Evolutionary conservation across 1,140 invertebrate genomes (phyloP).

Genomic region (Neodiprion lecontei): DNA sequence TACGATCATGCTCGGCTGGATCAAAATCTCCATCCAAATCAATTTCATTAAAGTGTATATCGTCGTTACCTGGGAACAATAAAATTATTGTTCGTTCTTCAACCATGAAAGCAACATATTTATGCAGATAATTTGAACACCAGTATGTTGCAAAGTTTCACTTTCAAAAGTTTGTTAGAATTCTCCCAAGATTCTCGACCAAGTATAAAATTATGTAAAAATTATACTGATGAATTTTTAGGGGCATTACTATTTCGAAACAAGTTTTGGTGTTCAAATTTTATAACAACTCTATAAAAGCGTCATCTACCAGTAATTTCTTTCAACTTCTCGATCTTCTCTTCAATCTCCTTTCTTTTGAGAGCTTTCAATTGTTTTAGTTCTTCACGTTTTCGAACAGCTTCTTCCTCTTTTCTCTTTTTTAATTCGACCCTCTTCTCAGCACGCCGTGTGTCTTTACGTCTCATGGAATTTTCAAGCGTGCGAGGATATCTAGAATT

Average conservation of each 20-base stretch:
- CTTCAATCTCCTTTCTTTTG: slow-evolving; percentile 89
- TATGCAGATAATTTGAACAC: slow-evolving; percentile 14
- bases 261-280: not conserved
- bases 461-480: slow-evolving; percentile 82
- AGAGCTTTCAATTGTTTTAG: slow-evolving; percentile 85
- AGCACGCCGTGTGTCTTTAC: slow-evolving; percentile 80
- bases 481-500: slow-evolving; percentile 80
- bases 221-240: not conserved
- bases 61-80: slow-evolving; percentile 63
- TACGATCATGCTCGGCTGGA: slow-evolving; percentile 84
- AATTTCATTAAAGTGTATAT: slow-evolving; percentile 63
- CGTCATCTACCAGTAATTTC: slow-evolving; percentile 81
- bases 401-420: slow-evolving; percentile 83
- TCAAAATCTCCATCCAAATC: slow-evolving; percentile 92
- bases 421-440: slow-evolving; percentile 79
- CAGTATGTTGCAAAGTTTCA: too few relatives aligned
- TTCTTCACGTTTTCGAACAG: slow-evolving; percentile 83
- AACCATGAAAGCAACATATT: slow-evolving; percentile 26
- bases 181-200: too few relatives aligned
- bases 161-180: too few relatives aligned
- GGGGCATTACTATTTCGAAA: slow-evolving; percentile 2
- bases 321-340: slow-evolving; percentile 87
- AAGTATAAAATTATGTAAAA: too few relatives aligned
- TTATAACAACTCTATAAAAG: not conserved
- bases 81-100: slow-evolving; percentile 9